Evolutionary conservation across 2,888 invertebrate genomes (phyloP).

Genomic region (Drosophila pseudotalamancana): DNA sequence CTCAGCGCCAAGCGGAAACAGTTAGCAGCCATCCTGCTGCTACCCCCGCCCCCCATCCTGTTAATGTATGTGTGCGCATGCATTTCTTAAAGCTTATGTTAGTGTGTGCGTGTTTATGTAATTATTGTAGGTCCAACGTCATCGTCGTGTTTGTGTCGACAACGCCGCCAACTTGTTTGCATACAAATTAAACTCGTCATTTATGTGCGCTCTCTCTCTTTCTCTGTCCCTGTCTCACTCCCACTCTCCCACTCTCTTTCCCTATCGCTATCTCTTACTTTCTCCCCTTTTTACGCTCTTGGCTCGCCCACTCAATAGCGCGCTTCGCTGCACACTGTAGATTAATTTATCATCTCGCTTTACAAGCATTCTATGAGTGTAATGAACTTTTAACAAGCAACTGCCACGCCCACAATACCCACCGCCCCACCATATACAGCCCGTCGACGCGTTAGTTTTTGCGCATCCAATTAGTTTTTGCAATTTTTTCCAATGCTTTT

Average conservation of each 20-base stretch:
- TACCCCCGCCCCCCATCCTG: constrained; percentile 21
- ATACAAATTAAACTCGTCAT: constrained; percentile 81
- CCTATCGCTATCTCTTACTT: constrained; percentile 3
- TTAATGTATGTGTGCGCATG: constrained; percentile 21
- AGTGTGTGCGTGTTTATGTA: constrained; percentile 39
- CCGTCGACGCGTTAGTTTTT: constrained; percentile 50
- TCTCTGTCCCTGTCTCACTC: constrained; percentile 5
- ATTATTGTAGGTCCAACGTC: constrained; percentile 73
- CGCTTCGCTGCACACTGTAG: constrained; percentile 78
- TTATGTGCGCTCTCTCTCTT: constrained; percentile 54
- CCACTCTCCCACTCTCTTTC: not conserved
- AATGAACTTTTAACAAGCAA: constrained; percentile 80
- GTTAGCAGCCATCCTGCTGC: constrained; percentile 64
- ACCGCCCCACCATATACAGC: not conserved
- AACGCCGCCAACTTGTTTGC: constrained; percentile 78
- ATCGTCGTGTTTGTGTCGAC: constrained; percentile 67
- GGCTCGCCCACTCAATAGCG: constrained; percentile 72
- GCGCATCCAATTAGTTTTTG: constrained; percentile 73
- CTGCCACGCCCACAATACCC: constrained; percentile 52
- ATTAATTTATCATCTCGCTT: constrained; percentile 82
- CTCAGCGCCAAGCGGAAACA: constrained; percentile 68
- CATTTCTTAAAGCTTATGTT: constrained; percentile 29
- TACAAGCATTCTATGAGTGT: constrained; percentile 79
- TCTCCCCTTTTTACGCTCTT: constrained; percentile 24
- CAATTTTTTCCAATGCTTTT: constrained; percentile 58